These are phyloP conservation scores for Theristicus caerulescens DNA, from an alignment of 2,113 vertebrate genomes.

Conservation along the genomic window DNA sequence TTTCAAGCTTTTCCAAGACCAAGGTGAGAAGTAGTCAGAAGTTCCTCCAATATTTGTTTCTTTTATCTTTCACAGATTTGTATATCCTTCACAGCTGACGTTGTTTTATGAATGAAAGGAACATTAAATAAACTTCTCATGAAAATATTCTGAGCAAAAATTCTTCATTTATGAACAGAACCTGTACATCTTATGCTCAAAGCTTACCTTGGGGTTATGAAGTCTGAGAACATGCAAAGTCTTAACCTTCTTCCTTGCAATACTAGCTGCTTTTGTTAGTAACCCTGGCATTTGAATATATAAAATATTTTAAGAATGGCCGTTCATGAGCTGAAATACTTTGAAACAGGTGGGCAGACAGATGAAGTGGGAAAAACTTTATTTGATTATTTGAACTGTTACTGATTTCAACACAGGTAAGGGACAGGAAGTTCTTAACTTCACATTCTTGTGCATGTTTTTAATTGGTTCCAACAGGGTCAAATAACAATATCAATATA, in stretches of 20 bases:
- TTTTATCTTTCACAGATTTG: not conserved
- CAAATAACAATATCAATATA: not conserved
- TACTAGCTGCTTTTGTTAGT: not conserved
- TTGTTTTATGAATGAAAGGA: not conserved
- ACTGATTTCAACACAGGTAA: not conserved
- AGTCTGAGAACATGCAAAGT: not conserved
- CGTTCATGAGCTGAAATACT: not conserved
- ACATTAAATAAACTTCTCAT: not conserved
- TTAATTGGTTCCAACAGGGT: not conserved
- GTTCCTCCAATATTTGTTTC: not conserved
- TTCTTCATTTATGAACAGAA: not conserved
- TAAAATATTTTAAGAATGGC: not conserved
- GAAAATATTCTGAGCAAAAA: not conserved
- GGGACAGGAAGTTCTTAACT: not conserved
- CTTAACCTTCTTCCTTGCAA: not conserved
- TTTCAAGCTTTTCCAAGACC: not conserved
- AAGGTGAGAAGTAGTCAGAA: not conserved
- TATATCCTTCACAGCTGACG: not conserved
- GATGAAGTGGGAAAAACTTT: not conserved
- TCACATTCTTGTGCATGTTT: not conserved
- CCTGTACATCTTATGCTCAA: not conserved
- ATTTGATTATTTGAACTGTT: not conserved
- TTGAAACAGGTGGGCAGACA: not conserved
- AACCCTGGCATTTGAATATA: not conserved
- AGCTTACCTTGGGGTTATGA: not conserved